Conservation (phyloP, 2,797 vertebrate species). For the Sebastes cheni region DNA sequence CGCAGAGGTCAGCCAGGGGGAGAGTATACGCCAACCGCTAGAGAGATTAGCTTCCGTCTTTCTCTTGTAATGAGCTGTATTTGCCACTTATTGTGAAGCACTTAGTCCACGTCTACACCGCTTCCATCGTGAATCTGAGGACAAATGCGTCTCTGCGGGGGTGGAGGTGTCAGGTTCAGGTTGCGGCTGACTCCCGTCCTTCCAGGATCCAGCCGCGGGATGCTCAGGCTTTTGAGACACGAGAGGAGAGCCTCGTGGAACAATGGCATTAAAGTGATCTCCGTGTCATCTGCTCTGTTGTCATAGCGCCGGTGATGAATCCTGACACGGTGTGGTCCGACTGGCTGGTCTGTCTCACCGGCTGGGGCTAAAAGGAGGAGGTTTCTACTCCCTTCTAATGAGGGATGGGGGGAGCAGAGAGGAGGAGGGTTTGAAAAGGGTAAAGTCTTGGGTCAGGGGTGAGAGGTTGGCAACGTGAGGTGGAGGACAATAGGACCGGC, state of each 20-base stretch:
- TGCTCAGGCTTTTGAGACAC: slow-evolving; percentile 24
- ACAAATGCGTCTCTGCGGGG: slow-evolving; percentile 12
- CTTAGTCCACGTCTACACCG: not conserved
- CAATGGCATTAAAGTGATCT: slow-evolving; percentile 69
- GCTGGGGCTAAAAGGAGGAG: slow-evolving; percentile 25
- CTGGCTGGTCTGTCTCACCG: slow-evolving; percentile 16
- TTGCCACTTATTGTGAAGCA: slow-evolving; percentile 34
- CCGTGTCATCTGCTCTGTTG: slow-evolving; percentile 63
- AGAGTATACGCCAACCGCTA: not conserved
- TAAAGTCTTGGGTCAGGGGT: slow-evolving; percentile 76
- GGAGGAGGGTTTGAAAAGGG: slow-evolving; percentile 43
- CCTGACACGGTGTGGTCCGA: slow-evolving; percentile 44
- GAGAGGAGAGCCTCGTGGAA: slow-evolving; percentile 27
- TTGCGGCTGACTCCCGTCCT: slow-evolving; percentile 23
- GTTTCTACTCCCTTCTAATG: slow-evolving; percentile 40
- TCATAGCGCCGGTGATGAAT: slow-evolving; percentile 64
- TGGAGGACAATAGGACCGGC: slow-evolving; percentile 60
- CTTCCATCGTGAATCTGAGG: not conserved
- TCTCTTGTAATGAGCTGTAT: slow-evolving; percentile 9
- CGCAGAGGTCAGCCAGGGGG: slow-evolving; percentile 22
- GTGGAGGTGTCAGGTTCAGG: slow-evolving; percentile 61
- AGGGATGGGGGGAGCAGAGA: slow-evolving; percentile 3
- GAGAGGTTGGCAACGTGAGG: slow-evolving; percentile 74
- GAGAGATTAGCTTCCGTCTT: slow-evolving; percentile 26
- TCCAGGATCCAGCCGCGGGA: slow-evolving; percentile 56